These are phyloP conservation scores for Centropus bengalensis DNA, from an alignment of 2,113 vertebrate species.

Conservation along the genomic window DNA sequence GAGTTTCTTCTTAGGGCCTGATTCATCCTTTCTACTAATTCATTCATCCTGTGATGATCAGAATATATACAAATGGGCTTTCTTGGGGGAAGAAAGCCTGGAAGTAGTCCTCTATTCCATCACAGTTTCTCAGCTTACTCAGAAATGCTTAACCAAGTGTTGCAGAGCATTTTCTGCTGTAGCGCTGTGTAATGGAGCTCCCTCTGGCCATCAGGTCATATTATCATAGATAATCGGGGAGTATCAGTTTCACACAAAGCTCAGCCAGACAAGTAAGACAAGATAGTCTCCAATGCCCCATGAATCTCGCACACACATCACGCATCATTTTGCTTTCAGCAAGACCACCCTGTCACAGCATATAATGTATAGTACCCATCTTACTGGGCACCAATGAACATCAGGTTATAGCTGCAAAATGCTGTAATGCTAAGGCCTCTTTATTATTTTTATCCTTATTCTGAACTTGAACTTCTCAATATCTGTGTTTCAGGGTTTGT, in stretches of 20 bases:
- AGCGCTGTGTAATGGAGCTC: not conserved
- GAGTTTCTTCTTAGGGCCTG: not conserved
- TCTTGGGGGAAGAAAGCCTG: not conserved
- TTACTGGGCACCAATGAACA: not conserved
- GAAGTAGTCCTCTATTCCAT: not conserved
- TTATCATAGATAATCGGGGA: slow-evolving; percentile 57
- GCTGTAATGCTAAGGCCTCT: not conserved
- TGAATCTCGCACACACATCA: slow-evolving; percentile 29
- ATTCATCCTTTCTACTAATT: not conserved
- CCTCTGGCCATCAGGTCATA: slow-evolving; percentile 44
- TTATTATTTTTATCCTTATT: not conserved
- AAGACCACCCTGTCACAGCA: slow-evolving; percentile 42
- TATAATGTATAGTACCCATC: not conserved
- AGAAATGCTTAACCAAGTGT: slow-evolving; percentile 3
- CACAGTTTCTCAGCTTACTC: not conserved
- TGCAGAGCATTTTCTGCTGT: not conserved
- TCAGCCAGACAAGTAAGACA: slow-evolving; percentile 54
- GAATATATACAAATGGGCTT: not conserved
- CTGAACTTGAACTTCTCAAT: not conserved
- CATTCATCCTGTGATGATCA: not conserved
- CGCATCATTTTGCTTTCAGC: slow-evolving; percentile 46
- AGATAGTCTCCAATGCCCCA: slow-evolving; percentile 19
- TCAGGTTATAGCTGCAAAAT: not conserved
- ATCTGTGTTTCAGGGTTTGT: not conserved
- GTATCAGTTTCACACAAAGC: slow-evolving; percentile 39